Evolutionary conservation across 1,140 invertebrate genomes (phyloP).

Genomic region (Drosophila chauvacae): DNA sequence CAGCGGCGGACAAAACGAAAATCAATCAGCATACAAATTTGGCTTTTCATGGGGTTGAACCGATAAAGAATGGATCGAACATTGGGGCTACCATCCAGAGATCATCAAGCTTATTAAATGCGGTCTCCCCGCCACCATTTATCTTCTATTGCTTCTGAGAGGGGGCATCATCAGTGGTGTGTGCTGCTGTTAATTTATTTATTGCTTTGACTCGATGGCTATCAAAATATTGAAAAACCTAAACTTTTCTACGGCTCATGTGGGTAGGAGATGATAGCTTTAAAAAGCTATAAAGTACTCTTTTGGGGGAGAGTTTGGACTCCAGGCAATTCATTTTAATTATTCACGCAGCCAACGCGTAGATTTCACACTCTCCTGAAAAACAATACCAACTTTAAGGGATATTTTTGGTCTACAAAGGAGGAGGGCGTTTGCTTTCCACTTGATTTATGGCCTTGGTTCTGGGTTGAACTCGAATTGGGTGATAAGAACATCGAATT

Average conservation of each 20-base stretch:
- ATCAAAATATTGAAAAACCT: slow-evolving; percentile 68
- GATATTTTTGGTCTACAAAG: slow-evolving; percentile 3
- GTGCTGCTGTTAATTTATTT: slow-evolving; percentile 72
- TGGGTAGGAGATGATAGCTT: slow-evolving; percentile 46
- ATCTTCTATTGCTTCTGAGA: slow-evolving; percentile 17
- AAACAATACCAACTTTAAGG: slow-evolving; percentile 34
- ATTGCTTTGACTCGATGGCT: slow-evolving; percentile 61
- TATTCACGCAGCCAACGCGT: slow-evolving; percentile 71
- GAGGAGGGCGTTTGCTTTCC: slow-evolving; percentile 39
- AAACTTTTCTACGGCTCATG: slow-evolving; percentile 24
- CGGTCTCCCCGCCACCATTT: slow-evolving; percentile 39
- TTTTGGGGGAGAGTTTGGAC: slow-evolving; percentile 13
- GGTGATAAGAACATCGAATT: slow-evolving; percentile 82
- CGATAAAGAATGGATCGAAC: slow-evolving; percentile 13
- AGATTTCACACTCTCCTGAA: slow-evolving; percentile 67
- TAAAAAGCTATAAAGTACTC: slow-evolving; percentile 70
- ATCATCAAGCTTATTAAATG: slow-evolving; percentile 59
- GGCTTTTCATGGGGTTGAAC: slow-evolving; percentile 20
- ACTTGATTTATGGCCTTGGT: slow-evolving; percentile 73
- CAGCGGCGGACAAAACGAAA: slow-evolving; percentile 34
- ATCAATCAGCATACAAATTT: slow-evolving; percentile 75
- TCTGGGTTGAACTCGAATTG: slow-evolving; percentile 46
- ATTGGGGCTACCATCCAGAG: slow-evolving; percentile 26
- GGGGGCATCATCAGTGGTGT: slow-evolving; percentile 25
- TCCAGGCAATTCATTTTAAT: slow-evolving; percentile 76